Conservation (phyloP, 2,888 invertebrate species). For the Melikaiella ostensackeni region DNA sequence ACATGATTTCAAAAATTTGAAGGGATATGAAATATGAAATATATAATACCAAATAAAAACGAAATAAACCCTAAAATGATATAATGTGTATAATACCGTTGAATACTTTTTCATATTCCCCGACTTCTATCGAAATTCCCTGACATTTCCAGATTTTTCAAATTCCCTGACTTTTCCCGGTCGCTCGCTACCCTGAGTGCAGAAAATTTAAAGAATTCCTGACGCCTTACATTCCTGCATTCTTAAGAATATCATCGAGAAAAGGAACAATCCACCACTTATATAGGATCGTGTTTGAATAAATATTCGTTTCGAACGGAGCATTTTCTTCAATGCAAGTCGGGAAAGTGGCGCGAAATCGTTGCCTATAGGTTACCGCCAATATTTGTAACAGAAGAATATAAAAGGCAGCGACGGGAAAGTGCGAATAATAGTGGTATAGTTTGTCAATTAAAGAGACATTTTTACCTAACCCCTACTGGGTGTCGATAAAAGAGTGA, state of each 20-base stretch:
- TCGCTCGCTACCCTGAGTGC: no score
- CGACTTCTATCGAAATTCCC: no score
- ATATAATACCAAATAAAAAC: no score
- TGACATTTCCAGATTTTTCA: no score
- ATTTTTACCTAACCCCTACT: not conserved
- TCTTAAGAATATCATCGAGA: not conserved
- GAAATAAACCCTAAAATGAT: no score
- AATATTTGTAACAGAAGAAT: not conserved
- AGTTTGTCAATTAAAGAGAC: not conserved
- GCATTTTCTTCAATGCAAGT: not conserved
- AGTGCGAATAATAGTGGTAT: not conserved
- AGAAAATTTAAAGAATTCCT: not conserved
- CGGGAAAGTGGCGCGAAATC: not conserved
- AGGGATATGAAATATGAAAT: no score
- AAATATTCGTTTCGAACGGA: not conserved
- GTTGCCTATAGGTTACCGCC: not conserved
- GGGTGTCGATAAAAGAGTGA: not conserved
- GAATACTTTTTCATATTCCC: no score
- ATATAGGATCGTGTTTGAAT: no score
- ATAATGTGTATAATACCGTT: no score
- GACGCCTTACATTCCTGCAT: not conserved
- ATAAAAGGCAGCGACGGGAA: not conserved
- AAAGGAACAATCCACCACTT: not conserved
- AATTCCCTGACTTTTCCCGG: no score
- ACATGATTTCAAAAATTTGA: no score